Evolutionary conservation across 1,140 invertebrate genomes (phyloP).

Genomic region (Philopotamus ludificatus): DNA sequence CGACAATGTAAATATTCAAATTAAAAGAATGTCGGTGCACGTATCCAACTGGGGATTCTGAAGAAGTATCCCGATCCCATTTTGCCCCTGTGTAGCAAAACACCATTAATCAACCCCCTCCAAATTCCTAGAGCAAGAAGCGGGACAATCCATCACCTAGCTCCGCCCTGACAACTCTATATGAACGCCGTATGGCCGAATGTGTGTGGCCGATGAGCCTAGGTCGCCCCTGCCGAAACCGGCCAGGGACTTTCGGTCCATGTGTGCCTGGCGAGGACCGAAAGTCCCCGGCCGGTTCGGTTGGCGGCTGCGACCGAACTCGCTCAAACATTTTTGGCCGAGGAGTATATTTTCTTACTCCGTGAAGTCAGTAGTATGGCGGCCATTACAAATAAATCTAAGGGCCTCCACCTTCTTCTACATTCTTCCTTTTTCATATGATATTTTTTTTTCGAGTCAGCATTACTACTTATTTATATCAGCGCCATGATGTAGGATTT

Average conservation of each 20-base stretch:
- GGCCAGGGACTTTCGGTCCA: slow-evolving; percentile 43
- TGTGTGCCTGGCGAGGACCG: too few relatives aligned
- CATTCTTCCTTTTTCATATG: slow-evolving; percentile 33
- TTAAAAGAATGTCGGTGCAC: too few relatives aligned
- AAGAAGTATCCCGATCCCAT: not conserved
- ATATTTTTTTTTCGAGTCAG: slow-evolving; percentile 30
- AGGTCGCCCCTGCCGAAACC: slow-evolving; percentile 31
- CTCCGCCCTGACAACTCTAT: slow-evolving; percentile 59
- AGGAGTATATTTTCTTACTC: slow-evolving; percentile 49
- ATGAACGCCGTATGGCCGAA: slow-evolving; percentile 47
- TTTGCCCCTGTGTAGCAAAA: slow-evolving; percentile 3
- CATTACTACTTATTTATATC: slow-evolving; percentile 38
- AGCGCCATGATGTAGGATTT: slow-evolving; percentile 34
- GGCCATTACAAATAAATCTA: slow-evolving; percentile 51
- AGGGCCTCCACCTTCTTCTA: slow-evolving; percentile 30
- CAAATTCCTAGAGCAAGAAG: slow-evolving; percentile 19
- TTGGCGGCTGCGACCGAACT: slow-evolving; percentile 24
- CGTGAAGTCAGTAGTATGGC: slow-evolving; percentile 45
- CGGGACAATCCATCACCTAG: slow-evolving; percentile 54
- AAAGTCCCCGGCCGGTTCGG: slow-evolving; percentile 15
- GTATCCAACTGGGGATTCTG: not conserved
- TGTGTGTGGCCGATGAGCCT: slow-evolving; percentile 42
- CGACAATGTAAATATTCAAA: too few relatives aligned
- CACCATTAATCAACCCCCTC: slow-evolving; percentile 28
- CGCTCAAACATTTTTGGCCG: slow-evolving; percentile 39